Evolutionary conservation across 2,888 invertebrate species (phyloP), one percentile per base, ranked within the genome.

Genomic region (Griposia aprilina): DNA sequence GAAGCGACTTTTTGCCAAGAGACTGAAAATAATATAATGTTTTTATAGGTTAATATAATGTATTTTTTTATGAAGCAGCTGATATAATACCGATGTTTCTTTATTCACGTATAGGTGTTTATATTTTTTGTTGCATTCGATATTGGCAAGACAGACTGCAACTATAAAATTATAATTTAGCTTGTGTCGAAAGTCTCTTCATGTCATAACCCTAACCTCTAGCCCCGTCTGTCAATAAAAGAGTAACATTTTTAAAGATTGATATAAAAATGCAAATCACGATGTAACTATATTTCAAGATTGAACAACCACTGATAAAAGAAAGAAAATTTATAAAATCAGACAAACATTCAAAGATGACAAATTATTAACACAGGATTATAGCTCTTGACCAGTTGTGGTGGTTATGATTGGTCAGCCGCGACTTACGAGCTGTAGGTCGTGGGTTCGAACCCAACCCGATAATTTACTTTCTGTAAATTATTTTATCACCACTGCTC

Each of bases 151-250:
- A 59, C 26, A 72, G 13, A 45, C 45, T 57, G 65, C 73, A 67
- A n/a, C n/a, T 63, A 20, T 10, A 62, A 74, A 52, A 70, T 66
- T 73, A 59, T 36, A 67, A 88, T 81, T 68, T 71, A 72, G 78
- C 48, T 73, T 78, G 13, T 81, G 50, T 80, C 74, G 76, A 71
- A 83, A 83, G 69, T 30, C 20, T 65, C n/a, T 72, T 23, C 66
- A 71, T 84, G 78, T 81, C 82, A 84, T 82, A 87, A 87, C 70
- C 66, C 52, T 85, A 80, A 87, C 88, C 87, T 83, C 48, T 87
- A 74, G 75, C 85, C 80, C 69, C 71, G 63, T 67, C 70, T 63
- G 65, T 78, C 70, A 87, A 84, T 81, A 84, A 74, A 84, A 76
- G 82, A 69, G 73, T 75, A 83, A 76, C n/a, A 81, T 59, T 66